Base-by-base conservation (phyloP, 2,113 vertebrate genomes). In the Podilymbus podiceps region DNA sequence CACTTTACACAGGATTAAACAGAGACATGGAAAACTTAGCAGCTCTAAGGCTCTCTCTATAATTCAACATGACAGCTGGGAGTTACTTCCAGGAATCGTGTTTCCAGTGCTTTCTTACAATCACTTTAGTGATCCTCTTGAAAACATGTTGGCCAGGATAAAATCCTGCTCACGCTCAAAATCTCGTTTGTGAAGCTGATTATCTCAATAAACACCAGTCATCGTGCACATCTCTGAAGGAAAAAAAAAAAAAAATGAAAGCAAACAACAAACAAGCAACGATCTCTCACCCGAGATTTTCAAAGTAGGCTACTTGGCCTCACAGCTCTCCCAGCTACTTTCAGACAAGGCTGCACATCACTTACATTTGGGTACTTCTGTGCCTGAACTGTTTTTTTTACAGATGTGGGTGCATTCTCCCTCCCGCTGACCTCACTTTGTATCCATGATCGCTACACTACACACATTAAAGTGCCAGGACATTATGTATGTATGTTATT, bases 31-130 rank as follows among this genome's bases (percentile, higher is more conserved):
- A 83, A 95, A 96, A 90, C n/a, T 85, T 95, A 91, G 16, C 77
- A 96, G 86, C 58, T 85, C 66, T 85, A 63, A 91, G 31, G 85
- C 18, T 69, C 14, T 75, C 14, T 75, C 53, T 87, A 15, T 89
- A 94, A 95, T 95, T 96, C 94, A 91, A 85, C 69, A 83, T 73
- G 90, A 95, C 92, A 94, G 64, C 49, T 92, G 83, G 62, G 92
- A 90, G 87, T 82, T 90, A 72, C 74, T 89, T 92, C 60, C 80
- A 96, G 69, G 69, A 94, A 81, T 72, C 5, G 1, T 73, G 40
- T 85, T 95, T 92, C 80, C 62, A 85, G 62, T 66, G 66, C 69
- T 85, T 93, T 72, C 86, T 89, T 93, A 58, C 58, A 68, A 64
- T 67, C 60, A 21, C 19, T 97, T 89, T 33, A 87, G 50, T 60